Percentiles rank a stretch among this genome's conserved stretches.
These are phyloP conservation scores for Datnioides undecimradiatus DNA, from an alignment of 2,113 vertebrate genomes.

Conservation along the genomic window DNA sequence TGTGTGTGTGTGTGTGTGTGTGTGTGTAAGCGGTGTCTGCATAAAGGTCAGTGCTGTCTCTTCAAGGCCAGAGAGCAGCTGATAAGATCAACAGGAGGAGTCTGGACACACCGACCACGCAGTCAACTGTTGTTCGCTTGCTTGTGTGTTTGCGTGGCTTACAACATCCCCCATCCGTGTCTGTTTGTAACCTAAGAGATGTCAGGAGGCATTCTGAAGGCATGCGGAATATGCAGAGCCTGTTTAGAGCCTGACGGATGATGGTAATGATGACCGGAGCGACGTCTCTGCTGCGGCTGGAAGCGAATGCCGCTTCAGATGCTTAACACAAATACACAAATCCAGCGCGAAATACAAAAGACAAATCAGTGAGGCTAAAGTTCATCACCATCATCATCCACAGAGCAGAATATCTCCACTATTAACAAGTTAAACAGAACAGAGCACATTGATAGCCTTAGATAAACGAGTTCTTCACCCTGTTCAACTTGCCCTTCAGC, in stretches of 20 bases:
- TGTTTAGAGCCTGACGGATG: background rate
- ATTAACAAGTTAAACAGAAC: conserved; percentile 29
- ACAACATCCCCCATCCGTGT: background rate
- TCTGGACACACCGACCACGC: conserved; percentile 44
- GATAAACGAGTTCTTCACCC: conserved; percentile 46
- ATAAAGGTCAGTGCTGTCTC: conserved; percentile 79
- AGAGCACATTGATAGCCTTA: conserved; percentile 22
- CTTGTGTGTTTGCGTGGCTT: conserved; percentile 23
- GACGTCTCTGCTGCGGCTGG: background rate
- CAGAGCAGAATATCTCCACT: background rate
- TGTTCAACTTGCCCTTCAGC: conserved; percentile 49
- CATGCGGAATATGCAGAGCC: background rate
- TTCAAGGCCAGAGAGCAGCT: conserved; percentile 61
- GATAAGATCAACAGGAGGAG: conserved; percentile 79
- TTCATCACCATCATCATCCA: conserved; percentile 12
- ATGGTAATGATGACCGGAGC: conserved; percentile 17
- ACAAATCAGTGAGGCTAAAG: background rate
- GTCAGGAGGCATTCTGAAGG: conserved; percentile 21
- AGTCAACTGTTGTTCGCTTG: background rate
- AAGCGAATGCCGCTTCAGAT: background rate
- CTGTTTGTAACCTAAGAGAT: conserved; percentile 16
- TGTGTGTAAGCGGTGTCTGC: conserved; percentile 28
- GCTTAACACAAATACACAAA: background rate
- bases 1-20: conserved; percentile 24
- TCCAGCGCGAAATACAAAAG: conserved; percentile 1